Evolutionary conservation across 2,113 vertebrate species (phyloP), one percentile per base, ranked within the genome.

Genomic region (Grantiella picta): DNA sequence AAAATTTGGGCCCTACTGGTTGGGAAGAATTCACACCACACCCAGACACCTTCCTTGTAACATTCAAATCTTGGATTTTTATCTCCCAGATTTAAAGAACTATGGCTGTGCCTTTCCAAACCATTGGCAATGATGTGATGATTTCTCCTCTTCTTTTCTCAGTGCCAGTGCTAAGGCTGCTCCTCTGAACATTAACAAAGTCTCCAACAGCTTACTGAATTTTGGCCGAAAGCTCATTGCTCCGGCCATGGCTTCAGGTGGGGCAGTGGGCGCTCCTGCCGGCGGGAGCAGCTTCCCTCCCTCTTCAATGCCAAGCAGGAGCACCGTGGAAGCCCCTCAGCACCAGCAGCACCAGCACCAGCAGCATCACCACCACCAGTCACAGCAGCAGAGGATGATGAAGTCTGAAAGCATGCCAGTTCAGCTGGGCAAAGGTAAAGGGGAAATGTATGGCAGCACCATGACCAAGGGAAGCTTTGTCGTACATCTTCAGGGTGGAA

Each of bases 371-470:
- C 98, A 93, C 36, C 97, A 36, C 20, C 94, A 96, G 72, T 94
- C 31, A 11, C 97, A 90, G 88, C 98, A 99, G 82, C 98, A 99
- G 57, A 80, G 98, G 79, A 97, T 99, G 97, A 98, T 99, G 97
- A 99, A 99, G 90, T 99, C 99, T 0, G 99, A 99, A 96, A 99
- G 99, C 97, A 99, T 99, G 99, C 99, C 99, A 0, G 99, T 99
- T 69, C 99, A 99, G 12, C 98, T 99, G 85, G 98, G 98, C 97
- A 99, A 99, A 99, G 99, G 99, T 99, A 97, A 97, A 13, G 27
- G 57, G 28, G 75, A 72, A 88, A 69, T 0, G 0, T 7, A 35
- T 11, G 57, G 61, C 25, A 40, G 31, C 6, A 5, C 33, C 1
- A 0, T 4, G 7, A n/a, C 49, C 31, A 65, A n/a, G 14, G 68